phyloP scores from a whole-genome alignment of 1,140 invertebrate species.

The Cotesia typhae region DNA sequence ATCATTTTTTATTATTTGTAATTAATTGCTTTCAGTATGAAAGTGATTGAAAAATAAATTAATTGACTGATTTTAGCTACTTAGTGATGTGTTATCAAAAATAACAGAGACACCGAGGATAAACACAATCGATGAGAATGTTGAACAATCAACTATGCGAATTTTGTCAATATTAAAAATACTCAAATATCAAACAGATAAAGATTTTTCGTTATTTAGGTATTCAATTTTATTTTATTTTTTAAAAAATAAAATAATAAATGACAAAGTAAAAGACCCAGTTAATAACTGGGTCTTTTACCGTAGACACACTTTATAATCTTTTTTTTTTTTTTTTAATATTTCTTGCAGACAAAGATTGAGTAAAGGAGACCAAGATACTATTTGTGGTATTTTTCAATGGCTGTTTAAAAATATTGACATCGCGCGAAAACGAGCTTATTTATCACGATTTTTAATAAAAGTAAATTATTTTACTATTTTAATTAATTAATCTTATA shows the following conservation, averaged over 20 bases:
- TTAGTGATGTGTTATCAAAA: slow-evolving; percentile 74
- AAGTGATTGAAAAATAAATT: slow-evolving; percentile 11
- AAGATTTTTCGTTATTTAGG: slow-evolving; percentile 62
- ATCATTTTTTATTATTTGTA: slow-evolving; percentile 21
- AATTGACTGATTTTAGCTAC: slow-evolving; percentile 58
- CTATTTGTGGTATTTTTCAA: slow-evolving; percentile 80
- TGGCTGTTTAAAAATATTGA: slow-evolving; percentile 80
- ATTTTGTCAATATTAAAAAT: slow-evolving; percentile 72
- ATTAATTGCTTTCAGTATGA: neutral
- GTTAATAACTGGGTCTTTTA: too few species aligned
- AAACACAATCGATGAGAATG: slow-evolving; percentile 72
- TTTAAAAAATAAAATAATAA: slow-evolving; percentile 23
- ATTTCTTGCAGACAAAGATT: slow-evolving; percentile 73
- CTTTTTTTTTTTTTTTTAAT: neutral
- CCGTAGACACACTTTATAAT: too few species aligned
- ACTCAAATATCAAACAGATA: slow-evolving; percentile 75
- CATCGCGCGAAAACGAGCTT: slow-evolving; percentile 82
- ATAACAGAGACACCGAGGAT: slow-evolving; percentile 69
- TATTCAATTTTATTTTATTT: slow-evolving; percentile 39
- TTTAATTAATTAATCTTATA: neutral
- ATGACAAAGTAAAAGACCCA: neutral
- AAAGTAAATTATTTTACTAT: slow-evolving; percentile 62
- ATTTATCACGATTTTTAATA: slow-evolving; percentile 78
- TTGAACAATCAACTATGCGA: slow-evolving; percentile 71
- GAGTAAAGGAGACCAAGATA: slow-evolving; percentile 77